Base-by-base conservation (phyloP, 2,797 vertebrate species). In the Sciurus carolinensis region DNA sequence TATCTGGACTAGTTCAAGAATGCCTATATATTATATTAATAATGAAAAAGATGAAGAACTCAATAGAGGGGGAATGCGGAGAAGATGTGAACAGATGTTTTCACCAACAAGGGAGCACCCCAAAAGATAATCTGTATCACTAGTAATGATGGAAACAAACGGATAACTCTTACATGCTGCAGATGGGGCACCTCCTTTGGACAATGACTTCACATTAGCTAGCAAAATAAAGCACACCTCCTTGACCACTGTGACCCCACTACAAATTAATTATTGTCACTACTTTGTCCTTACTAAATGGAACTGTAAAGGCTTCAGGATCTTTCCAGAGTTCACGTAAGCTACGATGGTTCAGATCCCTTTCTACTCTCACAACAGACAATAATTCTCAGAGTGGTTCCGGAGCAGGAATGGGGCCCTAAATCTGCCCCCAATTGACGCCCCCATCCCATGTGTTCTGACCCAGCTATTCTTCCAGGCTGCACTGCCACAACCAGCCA, bases 371-470 rank as follows among this genome's bases (percentile, higher is more conserved):
- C 20, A 26, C 12, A 15, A 7, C 2, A 52, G 72, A 24, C n/a
- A 67, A 5, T 4, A 20, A 71, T 59, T 76, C 26, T 80, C 64
- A 5, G 47, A 22, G 66, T 14, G 33, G 22, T 10, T 12, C 26
- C 36, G 4, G 12, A 44, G 10, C 52, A 33, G 36, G 18, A 57
- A n/a, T 1, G 7, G n/a, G 42, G 11, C 18, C 52, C 39, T 79
- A 24, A 26, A 76, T 69, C 90, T 39, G 33, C 11, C 17, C n/a
- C 3, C 59, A 18, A 18, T 28, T n/a, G 24, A 20, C 54, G 14
- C 44, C 8, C 2, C 2, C 24, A 11, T 22, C 9, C 20, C 3
- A 5, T 0, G 24, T 15, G 0, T 4, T 28, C 39, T 11, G 30
- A 67, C 36, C n/a, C 2, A 3, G 69, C 42, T 22, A 12, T 24